A percentile compares a stretch with the other conserved stretches of the same genome.
These are phyloP conservation scores for Molossus molossus DNA, from an alignment of 2,797 vertebrate species.

Conservation along the genomic window DNA sequence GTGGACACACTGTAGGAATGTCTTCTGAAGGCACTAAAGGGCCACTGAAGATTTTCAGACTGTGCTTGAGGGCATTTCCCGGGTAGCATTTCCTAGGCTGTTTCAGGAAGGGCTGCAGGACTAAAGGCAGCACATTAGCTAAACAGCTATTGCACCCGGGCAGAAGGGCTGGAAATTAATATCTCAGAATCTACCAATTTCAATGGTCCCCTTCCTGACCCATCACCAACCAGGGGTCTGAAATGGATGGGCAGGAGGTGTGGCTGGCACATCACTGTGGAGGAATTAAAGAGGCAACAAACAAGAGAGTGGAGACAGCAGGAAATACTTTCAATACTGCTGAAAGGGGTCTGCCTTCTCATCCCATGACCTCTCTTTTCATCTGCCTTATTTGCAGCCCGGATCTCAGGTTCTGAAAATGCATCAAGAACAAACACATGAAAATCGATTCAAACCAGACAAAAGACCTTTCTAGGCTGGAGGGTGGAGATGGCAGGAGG, in stretches of 20 bases:
- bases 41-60: neutral
- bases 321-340: conserved; percentile 48
- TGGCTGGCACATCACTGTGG: neutral
- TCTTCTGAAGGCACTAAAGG: neutral
- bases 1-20: neutral
- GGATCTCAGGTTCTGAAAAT: conserved; percentile 88
- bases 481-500: conserved; percentile 83
- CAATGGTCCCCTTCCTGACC: neutral
- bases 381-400: conserved; percentile 79
- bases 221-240: neutral
- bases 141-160: neutral
- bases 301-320: neutral
- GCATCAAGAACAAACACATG: conserved; percentile 84
- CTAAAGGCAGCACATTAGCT: neutral
- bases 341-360: conserved; percentile 66
- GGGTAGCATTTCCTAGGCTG: neutral
- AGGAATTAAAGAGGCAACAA: neutral
- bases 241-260: conserved; percentile 1
- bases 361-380: conserved; percentile 75
- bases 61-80: neutral
- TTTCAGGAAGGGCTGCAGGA: neutral
- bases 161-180: conserved; percentile 14
- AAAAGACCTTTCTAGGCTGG: conserved; percentile 85
- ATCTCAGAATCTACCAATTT: conserved; percentile 39
- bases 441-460: conserved; percentile 89